Conservation (phyloP, 2,797 vertebrate genomes). For the Epinephelus awoara region DNA sequence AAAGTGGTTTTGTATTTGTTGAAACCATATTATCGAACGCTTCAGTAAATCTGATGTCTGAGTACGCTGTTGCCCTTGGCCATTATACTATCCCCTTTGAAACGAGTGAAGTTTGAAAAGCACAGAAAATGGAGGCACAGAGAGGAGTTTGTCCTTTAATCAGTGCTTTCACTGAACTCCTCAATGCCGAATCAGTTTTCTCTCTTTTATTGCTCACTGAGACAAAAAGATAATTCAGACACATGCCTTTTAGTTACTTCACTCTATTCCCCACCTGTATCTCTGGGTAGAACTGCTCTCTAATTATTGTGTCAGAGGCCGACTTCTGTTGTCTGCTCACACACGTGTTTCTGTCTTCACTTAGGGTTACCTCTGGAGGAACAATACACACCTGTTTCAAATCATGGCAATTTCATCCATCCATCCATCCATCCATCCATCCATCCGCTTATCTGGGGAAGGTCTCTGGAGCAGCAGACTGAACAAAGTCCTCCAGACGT, state of each 20-base stretch:
- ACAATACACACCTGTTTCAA: background rate
- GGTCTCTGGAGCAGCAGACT: too few relatives aligned
- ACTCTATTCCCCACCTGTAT: constrained; percentile 32
- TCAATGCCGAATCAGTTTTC: constrained; percentile 66
- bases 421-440: too few relatives aligned
- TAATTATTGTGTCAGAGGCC: constrained; percentile 53
- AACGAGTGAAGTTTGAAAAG: constrained; percentile 73
- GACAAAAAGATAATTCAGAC: constrained; percentile 67
- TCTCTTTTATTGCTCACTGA: constrained; percentile 40
- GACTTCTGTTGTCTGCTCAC: constrained; percentile 29
- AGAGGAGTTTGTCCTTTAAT: constrained; percentile 71
- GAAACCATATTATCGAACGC: constrained; percentile 58
- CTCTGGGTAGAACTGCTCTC: constrained; percentile 45
- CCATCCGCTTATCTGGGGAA: too few relatives aligned
- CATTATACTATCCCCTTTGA: constrained; percentile 70
- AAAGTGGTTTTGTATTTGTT: constrained; percentile 68
- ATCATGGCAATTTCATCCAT: too few relatives aligned
- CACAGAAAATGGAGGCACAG: constrained; percentile 58
- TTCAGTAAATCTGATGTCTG: constrained; percentile 71
- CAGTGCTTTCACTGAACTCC: constrained; percentile 63
- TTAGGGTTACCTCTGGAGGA: background rate
- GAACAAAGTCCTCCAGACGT: too few relatives aligned
- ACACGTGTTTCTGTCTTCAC: constrained; percentile 20
- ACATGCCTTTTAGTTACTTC: constrained; percentile 65
- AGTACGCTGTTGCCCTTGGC: constrained; percentile 71